Percentiles rank a stretch among this genome's conserved stretches.
Evolutionary conservation across 2,888 invertebrate species (phyloP).

Genomic region (Liposcelis brunnea): DNA sequence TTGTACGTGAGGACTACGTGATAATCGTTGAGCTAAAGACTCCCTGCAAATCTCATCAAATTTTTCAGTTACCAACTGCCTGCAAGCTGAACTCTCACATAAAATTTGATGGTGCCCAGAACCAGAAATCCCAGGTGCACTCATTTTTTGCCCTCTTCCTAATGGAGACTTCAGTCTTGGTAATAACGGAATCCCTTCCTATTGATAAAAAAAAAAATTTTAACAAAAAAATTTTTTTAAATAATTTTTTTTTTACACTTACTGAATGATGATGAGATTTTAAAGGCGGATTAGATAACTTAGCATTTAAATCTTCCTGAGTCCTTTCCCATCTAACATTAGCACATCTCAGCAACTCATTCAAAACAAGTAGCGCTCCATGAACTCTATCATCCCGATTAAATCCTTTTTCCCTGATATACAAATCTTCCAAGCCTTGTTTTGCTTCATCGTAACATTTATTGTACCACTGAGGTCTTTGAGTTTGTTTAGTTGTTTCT

Average conservation of each 20-base stretch:
- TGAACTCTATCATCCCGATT: constrained; percentile 82
- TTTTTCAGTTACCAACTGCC: constrained; percentile 62
- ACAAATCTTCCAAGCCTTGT: constrained; percentile 52
- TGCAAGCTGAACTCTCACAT: constrained; percentile 57
- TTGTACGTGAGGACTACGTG: constrained; percentile 66
- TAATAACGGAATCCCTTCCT: constrained; percentile 24
- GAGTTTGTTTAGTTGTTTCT: constrained; percentile 84
- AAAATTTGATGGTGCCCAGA: constrained; percentile 11
- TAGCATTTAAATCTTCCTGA: constrained; percentile 53
- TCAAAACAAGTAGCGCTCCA: constrained; percentile 79
- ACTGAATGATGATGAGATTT: constrained; percentile 1
- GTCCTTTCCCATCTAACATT: constrained; percentile 75
- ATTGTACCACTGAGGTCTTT: constrained; percentile 80
- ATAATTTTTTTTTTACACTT: background rate
- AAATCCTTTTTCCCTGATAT: constrained; percentile 53
- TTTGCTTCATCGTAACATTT: constrained; percentile 85
- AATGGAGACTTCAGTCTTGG: constrained; percentile 38
- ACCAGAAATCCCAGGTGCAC: constrained; percentile 9
- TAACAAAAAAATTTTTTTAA: background rate
- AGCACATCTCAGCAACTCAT: constrained; percentile 81
- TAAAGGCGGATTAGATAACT: constrained; percentile 27
- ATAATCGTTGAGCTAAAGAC: constrained; percentile 59
- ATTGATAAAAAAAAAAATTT: constrained; percentile 10
- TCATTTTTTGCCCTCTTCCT: constrained; percentile 13
- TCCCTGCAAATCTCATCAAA: constrained; percentile 63